Evolutionary conservation across 2,113 vertebrate species (phyloP).

Genomic region (Corydoras sp.): DNA sequence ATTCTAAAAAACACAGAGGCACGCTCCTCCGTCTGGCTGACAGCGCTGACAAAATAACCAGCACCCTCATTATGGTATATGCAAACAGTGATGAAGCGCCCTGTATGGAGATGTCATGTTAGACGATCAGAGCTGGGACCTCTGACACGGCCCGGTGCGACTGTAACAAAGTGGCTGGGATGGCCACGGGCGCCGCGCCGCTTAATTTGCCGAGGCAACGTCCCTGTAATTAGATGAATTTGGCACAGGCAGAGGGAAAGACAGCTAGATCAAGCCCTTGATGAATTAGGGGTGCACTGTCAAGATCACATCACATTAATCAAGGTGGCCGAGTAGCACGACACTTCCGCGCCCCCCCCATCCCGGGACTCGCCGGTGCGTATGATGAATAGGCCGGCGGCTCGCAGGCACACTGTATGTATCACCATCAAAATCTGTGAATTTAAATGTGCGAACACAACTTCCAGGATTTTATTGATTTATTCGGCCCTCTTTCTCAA

Average conservation of each 20-base stretch:
- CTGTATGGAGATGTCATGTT: slow-evolving; percentile 60
- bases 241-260: slow-evolving; percentile 69
- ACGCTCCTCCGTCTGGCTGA: slow-evolving; percentile 40
- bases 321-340: slow-evolving; percentile 68
- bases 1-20: slow-evolving; percentile 7
- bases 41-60: slow-evolving; percentile 64
- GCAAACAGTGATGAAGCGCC: slow-evolving; percentile 71
- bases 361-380: slow-evolving; percentile 29
- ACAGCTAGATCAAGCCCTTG: slow-evolving; percentile 74
- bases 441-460: slow-evolving; percentile 66
- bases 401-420: slow-evolving; percentile 59
- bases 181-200: slow-evolving; percentile 69
- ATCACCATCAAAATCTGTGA: slow-evolving; percentile 68
- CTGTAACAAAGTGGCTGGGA: slow-evolving; percentile 63
- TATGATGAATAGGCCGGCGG: slow-evolving; percentile 69
- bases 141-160: slow-evolving; percentile 63
- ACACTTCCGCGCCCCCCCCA: slow-evolving; percentile 57
- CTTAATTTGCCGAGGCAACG: slow-evolving; percentile 75
- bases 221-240: slow-evolving; percentile 83
- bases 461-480: slow-evolving; percentile 62
- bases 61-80: slow-evolving; percentile 67
- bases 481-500: slow-evolving; percentile 47
- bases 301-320: slow-evolving; percentile 81
- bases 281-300: slow-evolving; percentile 78
- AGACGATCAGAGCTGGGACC: slow-evolving; percentile 68